phyloP scores from a whole-genome alignment of 1,140 invertebrate species.

The Schmidtea mediterranea region DNA sequence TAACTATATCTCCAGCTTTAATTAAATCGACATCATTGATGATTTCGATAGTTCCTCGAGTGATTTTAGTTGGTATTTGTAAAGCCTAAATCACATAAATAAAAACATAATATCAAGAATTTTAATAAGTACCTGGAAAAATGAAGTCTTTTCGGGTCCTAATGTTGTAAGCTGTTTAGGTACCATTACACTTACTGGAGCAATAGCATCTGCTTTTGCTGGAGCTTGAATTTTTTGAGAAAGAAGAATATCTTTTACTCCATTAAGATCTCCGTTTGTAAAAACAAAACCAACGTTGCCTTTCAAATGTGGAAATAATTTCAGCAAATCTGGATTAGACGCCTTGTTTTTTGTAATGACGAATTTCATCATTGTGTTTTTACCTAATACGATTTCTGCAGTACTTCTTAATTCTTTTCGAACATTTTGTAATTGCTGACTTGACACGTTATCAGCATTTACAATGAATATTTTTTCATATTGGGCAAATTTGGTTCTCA shows the following conservation, averaged over 20 bases:
- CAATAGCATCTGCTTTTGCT: slow-evolving; percentile 78
- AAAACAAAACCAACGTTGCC: slow-evolving; percentile 98
- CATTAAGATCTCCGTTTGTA: slow-evolving; percentile 70
- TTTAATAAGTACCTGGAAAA: slow-evolving; percentile 77
- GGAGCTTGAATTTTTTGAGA: slow-evolving; percentile 58
- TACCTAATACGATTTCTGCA: slow-evolving; percentile 54
- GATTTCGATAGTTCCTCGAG: slow-evolving; percentile 99
- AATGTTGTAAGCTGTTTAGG: slow-evolving; percentile 94
- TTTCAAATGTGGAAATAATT: slow-evolving; percentile 68
- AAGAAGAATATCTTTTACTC: slow-evolving; percentile 65
- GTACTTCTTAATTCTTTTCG: slow-evolving; percentile 60
- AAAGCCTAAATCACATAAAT: slow-evolving; percentile 52
- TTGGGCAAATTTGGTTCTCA: too few relatives aligned
- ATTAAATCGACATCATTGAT: slow-evolving; percentile 80
- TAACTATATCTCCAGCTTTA: slow-evolving; percentile 83
- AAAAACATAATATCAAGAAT: too few relatives aligned
- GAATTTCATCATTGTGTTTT: slow-evolving; percentile 99
- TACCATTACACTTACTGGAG: slow-evolving; percentile 73
- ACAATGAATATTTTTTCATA: slow-evolving; percentile 45
- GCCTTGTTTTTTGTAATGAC: slow-evolving; percentile 56
- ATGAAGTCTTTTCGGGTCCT: slow-evolving; percentile 95
- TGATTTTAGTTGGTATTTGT: slow-evolving; percentile 96
- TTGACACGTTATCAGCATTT: slow-evolving; percentile 92
- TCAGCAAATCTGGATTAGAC: slow-evolving; percentile 42
- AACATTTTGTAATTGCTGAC: slow-evolving; percentile 99